Evolutionary conservation across 2,113 vertebrate genomes (phyloP), one percentile per base, ranked within the genome.

Genomic region (Chlorodrepanis virens): DNA sequence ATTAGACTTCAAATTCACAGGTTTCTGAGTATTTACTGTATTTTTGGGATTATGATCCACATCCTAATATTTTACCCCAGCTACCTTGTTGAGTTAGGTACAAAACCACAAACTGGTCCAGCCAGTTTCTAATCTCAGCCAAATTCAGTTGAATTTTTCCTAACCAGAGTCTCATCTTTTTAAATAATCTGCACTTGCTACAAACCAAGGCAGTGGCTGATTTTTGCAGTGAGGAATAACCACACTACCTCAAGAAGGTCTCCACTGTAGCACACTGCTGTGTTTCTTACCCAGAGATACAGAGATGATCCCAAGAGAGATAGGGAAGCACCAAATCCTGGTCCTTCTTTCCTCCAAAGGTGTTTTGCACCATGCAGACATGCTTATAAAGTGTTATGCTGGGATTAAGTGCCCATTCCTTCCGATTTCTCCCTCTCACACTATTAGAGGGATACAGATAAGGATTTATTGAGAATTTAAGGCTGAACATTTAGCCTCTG

Each of bases 341-440:
- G 7, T 40, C 72, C 37, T 39, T 42, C 44, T 31, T 61, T 47
- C 54, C 37, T 87, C 60, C 59, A 74, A 59, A 82, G 45, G 9
- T 74, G 23, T 39, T 87, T 54, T 56, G 68, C 35, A 56, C 60
- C 31, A 53, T 3, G 3, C 42, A 83, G 45, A 69, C n/a, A 61
- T 0, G 0, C 10, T 78, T 83, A n/a, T 7, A 29, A 61, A 6
- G 8, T 9, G 18, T 54, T 74, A 63, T 0, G 4, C 19, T 57
- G 17, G 42, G 37, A 16, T 72, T 61, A 61, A 77, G 11, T 5
- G 5, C 6, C 5, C 1, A 52, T 80, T 50, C 33, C 18, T 67
- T 69, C 75, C 63, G 23, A 47, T 45, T 29, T 65, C 42, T 53
- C 53, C 17, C 8, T 40, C 14, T 29, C 31, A 56, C 11, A 2